phyloP scores from a whole-genome alignment of 2,797 vertebrate genomes.

The Macroramphosus scolopax region DNA sequence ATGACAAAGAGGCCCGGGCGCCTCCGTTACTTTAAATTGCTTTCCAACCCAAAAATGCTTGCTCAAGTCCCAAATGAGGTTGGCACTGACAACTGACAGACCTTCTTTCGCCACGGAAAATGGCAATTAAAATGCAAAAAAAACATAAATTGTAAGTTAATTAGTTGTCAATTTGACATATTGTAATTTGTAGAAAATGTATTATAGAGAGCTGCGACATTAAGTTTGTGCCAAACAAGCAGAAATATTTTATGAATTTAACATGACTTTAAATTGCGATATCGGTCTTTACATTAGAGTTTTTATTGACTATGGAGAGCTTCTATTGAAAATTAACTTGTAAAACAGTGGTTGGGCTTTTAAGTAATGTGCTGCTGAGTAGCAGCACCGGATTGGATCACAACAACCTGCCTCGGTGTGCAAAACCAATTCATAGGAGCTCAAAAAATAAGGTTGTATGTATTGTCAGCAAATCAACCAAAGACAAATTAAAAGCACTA shows the following conservation, averaged over 20 bases:
- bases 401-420: too few relatives aligned
- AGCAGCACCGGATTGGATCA: too few relatives aligned
- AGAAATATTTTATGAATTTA: conserved; percentile 34
- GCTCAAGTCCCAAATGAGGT: conserved; percentile 42
- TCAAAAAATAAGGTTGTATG: too few relatives aligned
- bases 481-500: too few relatives aligned
- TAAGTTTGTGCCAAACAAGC: conserved; percentile 35
- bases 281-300: conserved; percentile 3
- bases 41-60: conserved; percentile 32
- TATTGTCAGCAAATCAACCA: too few relatives aligned
- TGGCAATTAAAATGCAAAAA: conserved; percentile 32
- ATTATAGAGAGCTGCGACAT: conserved; percentile 8
- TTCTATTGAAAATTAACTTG: too few relatives aligned
- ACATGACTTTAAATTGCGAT: conserved; percentile 36
- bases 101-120: conserved; percentile 28
- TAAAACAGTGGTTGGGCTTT: too few relatives aligned
- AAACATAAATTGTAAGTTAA: conserved; percentile 20
- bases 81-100: conserved; percentile 29
- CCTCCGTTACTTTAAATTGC: conserved; percentile 53
- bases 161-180: conserved; percentile 37
- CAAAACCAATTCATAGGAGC: too few relatives aligned
- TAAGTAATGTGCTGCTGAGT: too few relatives aligned
- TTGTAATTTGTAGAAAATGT: conserved; percentile 31
- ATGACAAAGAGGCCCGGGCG: conserved; percentile 58
- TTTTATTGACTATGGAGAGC: too few relatives aligned